These are phyloP conservation scores for Orthosia gothica DNA, from an alignment of 2,888 invertebrate species.

Conservation along the genomic window DNA sequence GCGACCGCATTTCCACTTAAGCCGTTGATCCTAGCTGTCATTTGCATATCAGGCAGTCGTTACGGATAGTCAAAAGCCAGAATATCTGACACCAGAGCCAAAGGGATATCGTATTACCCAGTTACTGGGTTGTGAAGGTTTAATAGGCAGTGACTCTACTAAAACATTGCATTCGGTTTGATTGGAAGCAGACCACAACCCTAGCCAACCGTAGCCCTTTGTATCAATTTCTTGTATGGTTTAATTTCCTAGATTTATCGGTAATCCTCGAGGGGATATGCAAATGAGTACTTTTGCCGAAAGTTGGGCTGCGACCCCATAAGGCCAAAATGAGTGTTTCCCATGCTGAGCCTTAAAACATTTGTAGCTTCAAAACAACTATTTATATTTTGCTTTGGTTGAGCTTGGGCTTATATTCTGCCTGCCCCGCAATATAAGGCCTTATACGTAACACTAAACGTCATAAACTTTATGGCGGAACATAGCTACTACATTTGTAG, in stretches of 20 bases:
- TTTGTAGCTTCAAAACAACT: slow-evolving; percentile 17
- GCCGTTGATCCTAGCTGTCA: too few relatives aligned
- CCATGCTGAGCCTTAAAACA: slow-evolving; percentile 21
- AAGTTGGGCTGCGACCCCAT: slow-evolving; percentile 6
- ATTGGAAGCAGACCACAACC: too few relatives aligned
- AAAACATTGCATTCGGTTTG: too few relatives aligned
- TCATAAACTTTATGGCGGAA: background rate
- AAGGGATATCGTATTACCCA: too few relatives aligned
- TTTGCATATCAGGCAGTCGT: too few relatives aligned
- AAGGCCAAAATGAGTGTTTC: slow-evolving; percentile 17
- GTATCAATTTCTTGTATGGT: slow-evolving; percentile 18
- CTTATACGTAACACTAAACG: background rate
- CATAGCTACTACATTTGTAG: background rate
- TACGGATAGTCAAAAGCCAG: too few relatives aligned
- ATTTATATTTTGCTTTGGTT: slow-evolving; percentile 21
- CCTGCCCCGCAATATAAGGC: background rate
- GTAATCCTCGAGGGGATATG: slow-evolving; percentile 21
- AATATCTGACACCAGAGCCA: too few relatives aligned
- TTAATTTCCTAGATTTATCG: slow-evolving; percentile 19
- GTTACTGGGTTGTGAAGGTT: too few relatives aligned
- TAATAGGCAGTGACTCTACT: too few relatives aligned
- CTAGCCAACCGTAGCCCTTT: slow-evolving; percentile 2
- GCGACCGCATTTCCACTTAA: too few relatives aligned
- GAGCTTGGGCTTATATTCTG: background rate
- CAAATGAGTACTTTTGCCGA: slow-evolving; percentile 18